Percentiles rank a stretch among this genome's conserved stretches.
Conservation (phyloP, 1,140 invertebrate genomes). For the Procambarus clarkii region DNA sequence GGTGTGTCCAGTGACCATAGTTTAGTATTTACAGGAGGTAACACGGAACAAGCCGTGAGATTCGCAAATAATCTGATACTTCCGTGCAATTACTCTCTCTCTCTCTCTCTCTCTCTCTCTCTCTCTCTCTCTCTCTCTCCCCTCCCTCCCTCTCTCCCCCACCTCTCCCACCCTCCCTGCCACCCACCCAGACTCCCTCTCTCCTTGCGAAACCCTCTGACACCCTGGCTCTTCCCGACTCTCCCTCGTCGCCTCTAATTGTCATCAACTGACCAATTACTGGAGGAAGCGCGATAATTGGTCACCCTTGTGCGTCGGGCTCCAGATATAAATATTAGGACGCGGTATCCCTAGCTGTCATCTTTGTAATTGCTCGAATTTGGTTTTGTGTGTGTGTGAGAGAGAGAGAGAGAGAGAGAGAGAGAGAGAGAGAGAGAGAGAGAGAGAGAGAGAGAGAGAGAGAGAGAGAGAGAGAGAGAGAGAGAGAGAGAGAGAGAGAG, state of each 20-base stretch:
- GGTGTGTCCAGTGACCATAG: too few relatives aligned
- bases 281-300: conserved; percentile 38
- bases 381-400: too few relatives aligned
- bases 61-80: too few relatives aligned
- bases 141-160: background rate
- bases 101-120: background rate
- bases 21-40: too few relatives aligned
- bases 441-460: too few relatives aligned
- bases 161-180: background rate
- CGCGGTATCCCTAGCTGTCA: background rate
- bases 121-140: background rate
- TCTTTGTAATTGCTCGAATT: background rate
- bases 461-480: too few relatives aligned
- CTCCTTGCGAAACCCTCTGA: background rate
- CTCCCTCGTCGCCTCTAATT: conserved; percentile 19
- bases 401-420: too few relatives aligned
- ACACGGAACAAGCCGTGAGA: too few relatives aligned
- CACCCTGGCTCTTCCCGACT: background rate
- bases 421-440: too few relatives aligned
- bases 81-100: too few relatives aligned
- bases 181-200: background rate
- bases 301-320: conserved; percentile 9
- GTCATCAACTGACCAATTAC: conserved; percentile 53
- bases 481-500: too few relatives aligned
- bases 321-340: conserved; percentile 42